phyloP scores from a whole-genome alignment of 1,140 invertebrate species.

The Hycleus phaleratus region DNA sequence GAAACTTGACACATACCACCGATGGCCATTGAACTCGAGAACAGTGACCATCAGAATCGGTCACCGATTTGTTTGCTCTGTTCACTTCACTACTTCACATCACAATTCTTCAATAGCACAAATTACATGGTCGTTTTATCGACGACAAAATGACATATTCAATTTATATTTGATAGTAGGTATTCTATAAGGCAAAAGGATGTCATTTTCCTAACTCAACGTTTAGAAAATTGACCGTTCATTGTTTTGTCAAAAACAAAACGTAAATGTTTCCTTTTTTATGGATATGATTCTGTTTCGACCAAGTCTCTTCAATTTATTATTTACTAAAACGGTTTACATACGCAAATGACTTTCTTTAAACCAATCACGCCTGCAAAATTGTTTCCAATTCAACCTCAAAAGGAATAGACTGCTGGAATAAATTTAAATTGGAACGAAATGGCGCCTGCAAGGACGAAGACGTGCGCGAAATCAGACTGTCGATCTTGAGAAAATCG shows the following conservation, averaged over 20 bases:
- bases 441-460: too few species aligned
- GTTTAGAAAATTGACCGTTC: background rate
- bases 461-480: too few species aligned
- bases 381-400: conserved; percentile 14
- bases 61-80: conserved; percentile 14
- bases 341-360: conserved; percentile 14
- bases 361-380: conserved; percentile 13
- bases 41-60: conserved; percentile 11
- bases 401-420: conserved; percentile 9
- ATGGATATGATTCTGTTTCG: background rate
- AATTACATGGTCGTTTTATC: too few species aligned
- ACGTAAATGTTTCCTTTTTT: background rate
- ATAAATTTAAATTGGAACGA: conserved; percentile 14
- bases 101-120: conserved; percentile 4
- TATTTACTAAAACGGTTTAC: conserved; percentile 13
- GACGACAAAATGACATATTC: background rate
- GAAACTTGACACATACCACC: conserved; percentile 4
- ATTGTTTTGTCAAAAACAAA: background rate
- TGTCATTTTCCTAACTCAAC: background rate
- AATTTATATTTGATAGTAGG: background rate
- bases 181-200: too few species aligned
- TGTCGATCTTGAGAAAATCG: too few species aligned
- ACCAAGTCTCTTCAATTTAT: conserved; percentile 9
- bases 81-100: conserved; percentile 3
- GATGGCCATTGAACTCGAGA: conserved; percentile 10